Evolutionary conservation across 2,888 invertebrate genomes (phyloP).

Genomic region (Geophilus truncorum): DNA sequence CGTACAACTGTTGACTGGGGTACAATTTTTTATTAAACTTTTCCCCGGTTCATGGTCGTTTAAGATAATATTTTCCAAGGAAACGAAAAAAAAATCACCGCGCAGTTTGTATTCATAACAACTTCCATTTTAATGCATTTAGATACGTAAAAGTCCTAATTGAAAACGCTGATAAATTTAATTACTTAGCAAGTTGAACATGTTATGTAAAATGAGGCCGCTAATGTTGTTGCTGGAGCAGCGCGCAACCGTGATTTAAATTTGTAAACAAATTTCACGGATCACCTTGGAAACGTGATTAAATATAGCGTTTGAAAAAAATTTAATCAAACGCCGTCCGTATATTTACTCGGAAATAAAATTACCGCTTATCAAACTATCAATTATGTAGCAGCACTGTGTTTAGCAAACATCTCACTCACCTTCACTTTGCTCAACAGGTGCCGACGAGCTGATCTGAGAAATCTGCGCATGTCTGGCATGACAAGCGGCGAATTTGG

Average conservation of each 20-base stretch:
- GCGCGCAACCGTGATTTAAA: background rate
- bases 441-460: background rate
- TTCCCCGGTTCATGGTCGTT: no score
- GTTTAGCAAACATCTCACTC: background rate
- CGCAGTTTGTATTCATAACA: no score
- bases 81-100: no score
- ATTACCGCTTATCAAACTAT: background rate
- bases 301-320: background rate
- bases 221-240: background rate
- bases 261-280: background rate
- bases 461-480: background rate
- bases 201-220: background rate
- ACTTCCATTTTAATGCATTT: no score
- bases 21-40: no score
- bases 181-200: background rate
- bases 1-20: no score
- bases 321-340: background rate
- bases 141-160: no score
- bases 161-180: background rate
- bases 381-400: background rate
- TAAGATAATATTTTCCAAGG: no score
- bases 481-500: conserved; percentile 39
- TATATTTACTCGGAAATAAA: background rate
- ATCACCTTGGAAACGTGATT: background rate
- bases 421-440: conserved; percentile 18